A percentile compares a stretch with the other conserved stretches of the same genome.
Conservation (phyloP, 2,888 invertebrate genomes). For the Protodeltote pygarga region DNA sequence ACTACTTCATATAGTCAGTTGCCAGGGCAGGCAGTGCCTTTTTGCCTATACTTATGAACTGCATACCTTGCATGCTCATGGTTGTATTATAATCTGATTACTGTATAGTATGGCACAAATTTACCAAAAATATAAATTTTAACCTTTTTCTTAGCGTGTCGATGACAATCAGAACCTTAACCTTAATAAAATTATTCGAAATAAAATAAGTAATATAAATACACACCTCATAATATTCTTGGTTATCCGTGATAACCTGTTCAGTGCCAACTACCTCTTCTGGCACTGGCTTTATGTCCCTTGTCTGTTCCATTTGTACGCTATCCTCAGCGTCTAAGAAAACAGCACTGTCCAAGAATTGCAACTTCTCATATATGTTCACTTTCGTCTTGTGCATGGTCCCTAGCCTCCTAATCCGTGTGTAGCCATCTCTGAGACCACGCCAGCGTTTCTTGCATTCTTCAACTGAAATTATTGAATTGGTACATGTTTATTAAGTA, state of each 20-base stretch:
- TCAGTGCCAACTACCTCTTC: conserved; percentile 51
- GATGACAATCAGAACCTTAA: no score
- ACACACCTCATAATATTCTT: conserved; percentile 80
- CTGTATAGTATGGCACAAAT: no score
- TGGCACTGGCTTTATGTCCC: conserved; percentile 32
- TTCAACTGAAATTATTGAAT: conserved; percentile 72
- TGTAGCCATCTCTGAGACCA: conserved; percentile 84
- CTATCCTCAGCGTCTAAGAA: conserved; percentile 50
- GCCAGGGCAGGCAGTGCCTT: no score
- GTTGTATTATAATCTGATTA: no score
- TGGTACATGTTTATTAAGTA: neutral
- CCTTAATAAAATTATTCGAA: no score
- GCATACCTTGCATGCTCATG: no score
- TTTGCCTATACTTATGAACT: no score
- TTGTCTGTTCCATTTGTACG: conserved; percentile 40
- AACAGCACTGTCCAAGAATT: conserved; percentile 71
- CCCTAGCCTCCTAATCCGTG: conserved; percentile 79
- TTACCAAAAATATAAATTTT: no score
- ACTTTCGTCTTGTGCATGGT: conserved; percentile 71
- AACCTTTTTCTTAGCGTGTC: no score
- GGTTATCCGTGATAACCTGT: conserved; percentile 79
- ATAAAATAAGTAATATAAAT: neutral
- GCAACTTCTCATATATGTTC: conserved; percentile 72
- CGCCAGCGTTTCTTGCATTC: conserved; percentile 87
- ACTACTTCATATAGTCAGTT: no score